Evolutionary conservation across 2,888 invertebrate species (phyloP), one percentile per base, ranked within the genome.

Genomic region (Myathropa florea): DNA sequence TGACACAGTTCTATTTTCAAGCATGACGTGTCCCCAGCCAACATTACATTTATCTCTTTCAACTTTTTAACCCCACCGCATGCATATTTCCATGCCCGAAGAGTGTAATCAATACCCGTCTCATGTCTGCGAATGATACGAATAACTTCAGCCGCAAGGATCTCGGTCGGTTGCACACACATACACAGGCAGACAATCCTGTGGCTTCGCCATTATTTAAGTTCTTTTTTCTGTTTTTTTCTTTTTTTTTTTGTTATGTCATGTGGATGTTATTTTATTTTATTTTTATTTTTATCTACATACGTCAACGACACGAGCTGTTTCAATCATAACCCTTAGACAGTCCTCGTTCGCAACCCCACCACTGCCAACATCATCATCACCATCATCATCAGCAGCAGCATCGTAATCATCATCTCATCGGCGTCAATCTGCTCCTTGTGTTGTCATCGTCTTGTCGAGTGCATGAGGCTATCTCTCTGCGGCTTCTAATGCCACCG

Each of bases 61-160:
- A 84, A 84, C 70, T 84, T 57, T 76, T 76, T 80, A 84, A 80
- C 83, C 83, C 75, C 70, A 79, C 64, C 55, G 28, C 79, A 53
- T 65, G 57, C 64, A 73, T 70, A 65, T 57, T 63, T 65, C 28
- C 33, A 65, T 60, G 70, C 36, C 65, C 60, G 80, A 80, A 63
- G 75, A 80, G 71, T 80, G 84, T 84, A 84, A 84, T 84, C 84
- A 84, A 84, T 84, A 84, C 80, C 71, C 80, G 84, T 80, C 84
- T 76, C 76, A 80, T 84, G 84, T 80, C 80, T 80, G 80, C 65
- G 33, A 71, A 24, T 76, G 84, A 84, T 84, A 84, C 75, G 84
- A 76, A 80, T 76, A 84, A 76, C 84, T 84, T 80, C 64, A 75
- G 39, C 65, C 18, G 71, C 80, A 84, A 84, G 84, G 80, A 80